A percentile compares a stretch with the other conserved stretches of the same genome.
These are phyloP conservation scores for Harmothoe impar DNA, from an alignment of 2,888 invertebrate genomes.

Conservation along the genomic window DNA sequence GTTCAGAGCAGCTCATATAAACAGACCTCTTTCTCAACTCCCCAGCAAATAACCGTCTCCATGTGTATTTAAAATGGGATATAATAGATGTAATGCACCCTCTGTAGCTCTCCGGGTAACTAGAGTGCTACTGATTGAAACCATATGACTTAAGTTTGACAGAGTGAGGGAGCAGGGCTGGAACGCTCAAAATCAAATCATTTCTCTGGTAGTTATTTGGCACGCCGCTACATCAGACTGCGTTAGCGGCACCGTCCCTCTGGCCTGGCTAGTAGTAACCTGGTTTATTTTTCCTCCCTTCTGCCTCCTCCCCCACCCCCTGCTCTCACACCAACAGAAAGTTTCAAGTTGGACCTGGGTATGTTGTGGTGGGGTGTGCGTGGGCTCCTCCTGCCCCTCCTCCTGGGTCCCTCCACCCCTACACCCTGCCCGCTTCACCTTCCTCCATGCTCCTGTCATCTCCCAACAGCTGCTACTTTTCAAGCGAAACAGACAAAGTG, in stretches of 20 bases:
- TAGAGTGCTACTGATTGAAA: slow-evolving; percentile 24
- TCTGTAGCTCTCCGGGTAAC: not conserved
- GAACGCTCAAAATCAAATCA: slow-evolving; percentile 14
- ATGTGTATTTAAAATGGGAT: not conserved
- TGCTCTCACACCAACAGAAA: not conserved
- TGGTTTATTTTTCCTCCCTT: slow-evolving; percentile 36
- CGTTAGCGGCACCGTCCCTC: not conserved
- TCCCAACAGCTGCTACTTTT: slow-evolving; percentile 54
- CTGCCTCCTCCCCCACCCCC: not conserved
- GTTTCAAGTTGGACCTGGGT: not conserved
- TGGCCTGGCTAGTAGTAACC: slow-evolving; percentile 26
- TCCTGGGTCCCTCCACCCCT: not conserved
- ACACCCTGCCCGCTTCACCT: slow-evolving; percentile 18
- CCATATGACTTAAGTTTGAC: not conserved
- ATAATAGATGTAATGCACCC: slow-evolving; percentile 1
- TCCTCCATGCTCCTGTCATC: slow-evolving; percentile 15
- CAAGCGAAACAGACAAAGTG: slow-evolving; percentile 53
- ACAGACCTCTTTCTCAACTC: not conserved
- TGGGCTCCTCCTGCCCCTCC: not conserved
- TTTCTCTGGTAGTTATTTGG: slow-evolving; percentile 18
- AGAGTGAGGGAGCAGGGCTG: not conserved
- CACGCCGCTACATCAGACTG: not conserved
- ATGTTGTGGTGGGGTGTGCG: not conserved
- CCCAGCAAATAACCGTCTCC: not conserved
- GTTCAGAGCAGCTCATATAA: slow-evolving; percentile 17